These are phyloP conservation scores for Labeo catla DNA, from an alignment of 2,113 vertebrate species.

Conservation along the genomic window DNA sequence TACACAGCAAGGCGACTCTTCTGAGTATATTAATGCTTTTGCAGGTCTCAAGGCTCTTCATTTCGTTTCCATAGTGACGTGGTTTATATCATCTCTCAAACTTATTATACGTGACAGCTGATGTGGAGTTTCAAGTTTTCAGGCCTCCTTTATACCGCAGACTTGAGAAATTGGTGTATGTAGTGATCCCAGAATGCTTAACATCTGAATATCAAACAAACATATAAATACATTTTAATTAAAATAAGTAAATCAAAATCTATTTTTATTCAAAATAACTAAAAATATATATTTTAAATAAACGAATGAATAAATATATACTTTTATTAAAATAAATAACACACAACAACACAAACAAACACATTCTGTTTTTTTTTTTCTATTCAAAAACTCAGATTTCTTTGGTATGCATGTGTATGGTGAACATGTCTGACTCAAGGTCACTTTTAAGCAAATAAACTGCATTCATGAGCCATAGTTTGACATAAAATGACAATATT, in stretches of 20 bases:
- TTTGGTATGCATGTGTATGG: neutral
- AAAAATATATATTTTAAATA: no score
- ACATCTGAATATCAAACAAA: neutral
- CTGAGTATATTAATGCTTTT: slow-evolving; percentile 8
- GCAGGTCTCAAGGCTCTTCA: neutral
- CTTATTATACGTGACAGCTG: neutral
- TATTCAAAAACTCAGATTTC: neutral
- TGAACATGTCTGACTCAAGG: neutral
- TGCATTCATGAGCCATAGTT: neutral
- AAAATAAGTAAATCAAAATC: no score
- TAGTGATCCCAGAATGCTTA: neutral
- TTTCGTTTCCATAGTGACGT: neutral
- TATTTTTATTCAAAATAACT: no score
- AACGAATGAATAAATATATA: no score
- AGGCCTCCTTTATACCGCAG: neutral
- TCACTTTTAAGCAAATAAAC: neutral
- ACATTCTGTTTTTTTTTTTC: neutral
- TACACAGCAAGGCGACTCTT: neutral
- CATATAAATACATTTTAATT: neutral
- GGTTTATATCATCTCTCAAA: neutral
- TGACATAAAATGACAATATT: neutral
- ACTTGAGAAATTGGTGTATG: neutral
- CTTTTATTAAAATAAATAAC: neutral
- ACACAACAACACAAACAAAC: neutral
- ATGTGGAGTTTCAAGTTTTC: neutral